A percentile compares a stretch with the other conserved stretches of the same genome.
Evolutionary conservation across 2,888 invertebrate species (phyloP).

Genomic region (Aphodius granarius): DNA sequence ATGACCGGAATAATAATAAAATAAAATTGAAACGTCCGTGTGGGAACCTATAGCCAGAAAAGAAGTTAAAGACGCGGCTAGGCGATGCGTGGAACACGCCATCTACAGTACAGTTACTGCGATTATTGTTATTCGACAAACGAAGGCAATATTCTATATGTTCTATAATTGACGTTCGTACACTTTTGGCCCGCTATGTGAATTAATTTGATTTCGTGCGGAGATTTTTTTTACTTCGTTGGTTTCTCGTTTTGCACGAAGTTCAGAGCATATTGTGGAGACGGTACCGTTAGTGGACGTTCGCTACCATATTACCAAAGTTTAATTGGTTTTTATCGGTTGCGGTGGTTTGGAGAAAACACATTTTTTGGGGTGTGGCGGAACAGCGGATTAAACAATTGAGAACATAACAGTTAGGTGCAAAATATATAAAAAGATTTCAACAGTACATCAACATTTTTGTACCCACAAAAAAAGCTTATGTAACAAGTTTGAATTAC

Average conservation of each 20-base stretch:
- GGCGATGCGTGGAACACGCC: neutral
- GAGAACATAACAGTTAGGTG: neutral
- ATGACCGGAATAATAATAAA: neutral
- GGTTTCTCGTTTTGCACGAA: neutral
- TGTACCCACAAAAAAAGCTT: too few species aligned
- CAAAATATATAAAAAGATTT: too few species aligned
- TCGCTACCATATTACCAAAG: neutral
- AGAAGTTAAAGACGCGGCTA: neutral
- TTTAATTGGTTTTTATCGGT: neutral
- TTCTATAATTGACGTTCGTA: neutral
- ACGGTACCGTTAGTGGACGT: neutral
- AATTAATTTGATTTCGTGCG: neutral
- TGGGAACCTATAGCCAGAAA: neutral
- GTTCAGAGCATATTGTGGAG: neutral
- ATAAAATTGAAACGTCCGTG: neutral
- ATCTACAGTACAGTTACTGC: neutral
- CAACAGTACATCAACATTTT: too few species aligned
- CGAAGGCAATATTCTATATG: too few species aligned
- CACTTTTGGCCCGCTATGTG: neutral
- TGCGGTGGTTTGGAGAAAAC: neutral
- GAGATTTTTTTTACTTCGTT: neutral
- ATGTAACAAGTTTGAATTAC: too few species aligned
- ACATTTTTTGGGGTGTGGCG: neutral
- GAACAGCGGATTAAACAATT: neutral
- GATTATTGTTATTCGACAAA: neutral